Percentiles rank a stretch among this genome's conserved stretches.
Conservation (phyloP, 2,113 vertebrate genomes). For the Podarcis cretensis region DNA sequence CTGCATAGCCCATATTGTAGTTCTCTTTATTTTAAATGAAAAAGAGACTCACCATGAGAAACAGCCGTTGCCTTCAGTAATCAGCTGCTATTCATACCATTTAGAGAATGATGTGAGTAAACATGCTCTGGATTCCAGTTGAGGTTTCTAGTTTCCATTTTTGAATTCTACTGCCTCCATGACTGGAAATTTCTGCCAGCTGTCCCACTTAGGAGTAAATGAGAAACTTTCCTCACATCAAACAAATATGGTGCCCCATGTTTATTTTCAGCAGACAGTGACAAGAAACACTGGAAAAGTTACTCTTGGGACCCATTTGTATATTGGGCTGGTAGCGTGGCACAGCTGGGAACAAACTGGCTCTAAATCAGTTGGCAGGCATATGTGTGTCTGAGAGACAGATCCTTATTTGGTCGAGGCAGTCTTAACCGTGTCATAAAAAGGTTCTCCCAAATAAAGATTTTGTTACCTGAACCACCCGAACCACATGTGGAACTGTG, state of each 20-base stretch:
- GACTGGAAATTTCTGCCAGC: slow-evolving; percentile 69
- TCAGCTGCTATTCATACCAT: slow-evolving; percentile 17
- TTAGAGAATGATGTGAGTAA: slow-evolving; percentile 32
- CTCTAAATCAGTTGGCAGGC: no score
- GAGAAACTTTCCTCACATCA: slow-evolving; percentile 55
- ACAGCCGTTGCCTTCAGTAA: neutral
- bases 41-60: neutral
- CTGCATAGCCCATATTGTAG: neutral
- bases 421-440: neutral
- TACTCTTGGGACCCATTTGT: neutral
- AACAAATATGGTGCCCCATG: slow-evolving; percentile 41
- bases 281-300: neutral
- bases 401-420: neutral
- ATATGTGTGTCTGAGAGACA: no score
- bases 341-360: neutral
- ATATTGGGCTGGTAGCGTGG: neutral
- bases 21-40: neutral
- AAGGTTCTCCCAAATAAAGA: neutral
- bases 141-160: slow-evolving; percentile 49
- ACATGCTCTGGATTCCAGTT: slow-evolving; percentile 20
- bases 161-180: slow-evolving; percentile 25
- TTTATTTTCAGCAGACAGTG: slow-evolving; percentile 55
- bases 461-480: neutral
- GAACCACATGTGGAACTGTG: neutral
- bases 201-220: slow-evolving; percentile 59